Evolutionary conservation across 2,888 invertebrate genomes (phyloP), one percentile per base, ranked within the genome.

Genomic region (Helobdella robusta): DNA sequence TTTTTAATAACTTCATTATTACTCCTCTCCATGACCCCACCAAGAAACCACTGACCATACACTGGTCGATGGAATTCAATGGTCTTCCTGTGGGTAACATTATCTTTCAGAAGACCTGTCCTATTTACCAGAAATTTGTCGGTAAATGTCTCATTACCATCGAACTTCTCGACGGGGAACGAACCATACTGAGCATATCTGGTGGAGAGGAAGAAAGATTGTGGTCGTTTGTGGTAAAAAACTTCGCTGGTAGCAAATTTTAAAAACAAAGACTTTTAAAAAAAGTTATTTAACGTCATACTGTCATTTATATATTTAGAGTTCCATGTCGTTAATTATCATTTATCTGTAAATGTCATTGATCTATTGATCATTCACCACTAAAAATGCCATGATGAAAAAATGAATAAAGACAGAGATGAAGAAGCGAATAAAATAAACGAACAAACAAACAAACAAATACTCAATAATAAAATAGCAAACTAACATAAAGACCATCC

Each of bases 21-120:
- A 35, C 50, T 30, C n/a, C 15, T 6, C 11, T 44, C 23, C 62
- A 62, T 46, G 46, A 62, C 32, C 15, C 34, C 62, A 20, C 62
- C 62, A 2, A 62, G 23, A 20, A 62, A 62, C 62, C 62, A 62
- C 34, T 62, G 62, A 18, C 62, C 62, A 20, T 62, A 44, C n/a
- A 50, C 2, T n/a, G 62, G 62, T n/a, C 28, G 56, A 32, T 62
- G 20, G 34, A 18, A n/a, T 2, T 50, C 25, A 20, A 50, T 34
- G 23, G 35, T 18, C 11, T 28, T 44, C 8, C 28, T 30, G 18
- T 48, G 23, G 3, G 48, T 40, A 3, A 50, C 15, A 8, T 28
- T 62, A 34, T 18, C 44, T 25, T 50, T 62, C 30, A 48, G n/a
- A 18, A 32, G 20, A 2, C 20, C 2, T 3, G 62, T 50, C 23